These are phyloP conservation scores for Sebastes kiyomatsui DNA, from an alignment of 2,797 vertebrate species.

Conservation along the genomic window DNA sequence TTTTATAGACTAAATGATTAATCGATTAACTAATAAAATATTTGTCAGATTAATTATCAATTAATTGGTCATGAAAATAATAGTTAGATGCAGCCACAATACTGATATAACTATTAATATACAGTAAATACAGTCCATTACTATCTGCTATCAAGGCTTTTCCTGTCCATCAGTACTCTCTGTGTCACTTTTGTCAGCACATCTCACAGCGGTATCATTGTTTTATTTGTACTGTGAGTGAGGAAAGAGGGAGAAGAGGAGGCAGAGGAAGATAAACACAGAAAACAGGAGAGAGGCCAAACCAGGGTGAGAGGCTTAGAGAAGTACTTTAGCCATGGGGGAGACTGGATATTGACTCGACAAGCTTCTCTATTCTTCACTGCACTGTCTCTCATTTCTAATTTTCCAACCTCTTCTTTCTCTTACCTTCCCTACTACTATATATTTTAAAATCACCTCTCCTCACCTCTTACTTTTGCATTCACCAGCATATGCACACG, in stretches of 20 bases:
- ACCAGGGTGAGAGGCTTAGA: conserved; percentile 47
- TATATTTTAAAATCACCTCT: conserved; percentile 30
- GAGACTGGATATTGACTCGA: conserved; percentile 60
- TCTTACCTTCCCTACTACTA: conserved; percentile 5
- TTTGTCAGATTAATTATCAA: neutral
- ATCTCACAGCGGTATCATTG: neutral
- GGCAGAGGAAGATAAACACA: conserved; percentile 36
- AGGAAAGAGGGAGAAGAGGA: conserved; percentile 1
- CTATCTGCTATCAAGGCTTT: neutral
- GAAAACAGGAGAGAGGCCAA: conserved; percentile 28
- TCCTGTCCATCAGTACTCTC: neutral
- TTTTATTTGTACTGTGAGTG: neutral
- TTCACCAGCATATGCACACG: neutral
- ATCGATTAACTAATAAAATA: neutral
- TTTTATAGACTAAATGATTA: neutral
- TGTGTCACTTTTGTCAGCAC: neutral
- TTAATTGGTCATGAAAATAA: too few species aligned
- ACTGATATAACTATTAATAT: neutral
- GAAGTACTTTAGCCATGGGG: conserved; percentile 56
- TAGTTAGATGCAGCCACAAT: neutral
- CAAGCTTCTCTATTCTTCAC: conserved; percentile 48
- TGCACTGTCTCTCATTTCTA: conserved; percentile 20
- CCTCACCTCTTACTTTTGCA: neutral
- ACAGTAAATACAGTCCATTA: neutral
- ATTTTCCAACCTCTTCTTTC: conserved; percentile 1